Evolutionary conservation across 2,797 vertebrate genomes (phyloP), one percentile per base, ranked within the genome.

Genomic region (Muraenolepis orangiensis): DNA sequence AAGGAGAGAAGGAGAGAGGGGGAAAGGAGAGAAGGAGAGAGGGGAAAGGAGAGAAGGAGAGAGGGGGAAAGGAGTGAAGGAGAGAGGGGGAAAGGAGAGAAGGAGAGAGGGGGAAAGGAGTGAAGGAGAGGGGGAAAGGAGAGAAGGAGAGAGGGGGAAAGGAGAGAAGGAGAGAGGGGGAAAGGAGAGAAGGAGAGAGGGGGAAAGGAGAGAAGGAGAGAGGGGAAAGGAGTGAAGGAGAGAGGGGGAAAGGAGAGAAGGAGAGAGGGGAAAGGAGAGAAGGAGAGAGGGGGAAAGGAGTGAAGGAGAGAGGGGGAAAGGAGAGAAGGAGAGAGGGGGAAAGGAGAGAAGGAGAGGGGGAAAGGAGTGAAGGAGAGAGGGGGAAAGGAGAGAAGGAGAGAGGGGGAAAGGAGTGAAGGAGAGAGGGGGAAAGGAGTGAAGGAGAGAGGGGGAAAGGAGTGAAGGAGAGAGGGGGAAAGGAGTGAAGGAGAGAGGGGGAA

Each of bases 331-430:
- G 57, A 34, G 71, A 30, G 64, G 40, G 69, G 67, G 73, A 26
- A 72, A 32, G 6, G 20, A 28, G 74, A 64, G 69, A 23, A 51
- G 75, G 69, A 70, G 72, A 81, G 46, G 30, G 73, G 68, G 79
- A 64, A 8, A 31, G 74, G n/a, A 32, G 38, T n/a, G 28, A 61
- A 29, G 28, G 32, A 38, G 40, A 29, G 36, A 66, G 18, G 31
- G 66, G 57, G 36, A 34, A 34, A 31, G 46, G n/a, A 29, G 29
- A 61, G 76, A 77, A 14, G 20, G 26, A n/a, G 31, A 7, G 30
- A 34, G 23, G 61, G n/a, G 61, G 29, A 64, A 26, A 57, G 46
- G n/a, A 51, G 3, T 51, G 36, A 71, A 28, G 69, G 34, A 38
- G 34, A n/a, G 36, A 68, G 57, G 6, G 72, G 72, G 68, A 57